Base-by-base conservation (phyloP, 2,797 vertebrate genomes). In the Syndactyla subalaris region DNA sequence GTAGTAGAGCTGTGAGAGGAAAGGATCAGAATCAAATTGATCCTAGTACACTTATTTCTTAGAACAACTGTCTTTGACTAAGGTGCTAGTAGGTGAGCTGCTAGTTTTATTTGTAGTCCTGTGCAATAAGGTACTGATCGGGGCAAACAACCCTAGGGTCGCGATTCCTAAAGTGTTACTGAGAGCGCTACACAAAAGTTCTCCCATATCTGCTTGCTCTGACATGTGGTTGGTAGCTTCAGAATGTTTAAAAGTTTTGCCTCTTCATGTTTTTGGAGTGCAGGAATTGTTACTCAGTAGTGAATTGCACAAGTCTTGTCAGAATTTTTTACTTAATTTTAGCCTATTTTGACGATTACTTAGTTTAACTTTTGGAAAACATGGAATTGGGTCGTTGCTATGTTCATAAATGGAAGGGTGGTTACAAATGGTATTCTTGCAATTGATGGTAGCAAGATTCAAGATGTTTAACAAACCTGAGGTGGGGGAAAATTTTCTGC, bases 1-100 rank as follows among this genome's bases (percentile, higher is more conserved):
- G 21, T 66, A 72, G 9, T 38, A 54, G 11, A 81, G 39, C 36
- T 86, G 1, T 46, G 29, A 89, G 32, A 79, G 51, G 67, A 72
- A 41, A 79, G 14, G 9, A 26, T 82, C 34, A 58, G 51, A 88
- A 70, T 73, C 21, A 62, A 62, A 62, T 51, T 73, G 24, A n/a
- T 76, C 21, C 24, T 24, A 2, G 3, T n/a, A 4, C 2, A 2
- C 0, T 0, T 34, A 23, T 61, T 91, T 78, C 36, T 78, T 65
- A n/a, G 8, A 39, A 48, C 6, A 27, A 6, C 45, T 5, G 8
- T 39, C 26, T 58, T 88, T 83, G 38, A 18, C 36, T 58, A 10
- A 67, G 30, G 8, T 34, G 11, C 27, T 0, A 1, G 26, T 66
- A 71, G 39, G 27, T 59, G 74, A 68, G 29, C 23, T 68, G 27